Conservation (phyloP, 2,888 invertebrate genomes). For the Leptura quadrifasciata region DNA sequence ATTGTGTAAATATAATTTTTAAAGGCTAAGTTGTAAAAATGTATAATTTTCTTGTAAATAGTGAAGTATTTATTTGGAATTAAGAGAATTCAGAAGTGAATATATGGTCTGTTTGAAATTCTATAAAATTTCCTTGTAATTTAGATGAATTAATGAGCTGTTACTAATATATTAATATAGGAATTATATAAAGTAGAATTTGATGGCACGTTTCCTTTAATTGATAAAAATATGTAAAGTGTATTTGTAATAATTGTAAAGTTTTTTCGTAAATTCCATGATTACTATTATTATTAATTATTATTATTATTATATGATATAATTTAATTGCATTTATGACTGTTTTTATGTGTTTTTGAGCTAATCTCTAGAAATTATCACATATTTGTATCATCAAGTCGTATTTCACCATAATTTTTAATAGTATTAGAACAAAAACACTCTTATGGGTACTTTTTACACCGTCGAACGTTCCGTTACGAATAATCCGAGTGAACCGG, state of each 20-base stretch:
- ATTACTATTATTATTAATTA: constrained; percentile 58
- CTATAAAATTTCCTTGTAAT: constrained; percentile 48
- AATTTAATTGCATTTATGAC: constrained; percentile 68
- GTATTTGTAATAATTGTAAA: constrained; percentile 70
- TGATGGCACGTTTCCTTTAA: constrained; percentile 66
- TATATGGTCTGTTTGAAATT: constrained; percentile 53
- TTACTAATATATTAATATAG: constrained; percentile 49
- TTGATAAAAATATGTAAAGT: constrained; percentile 64
- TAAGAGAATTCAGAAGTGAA: constrained; percentile 54
- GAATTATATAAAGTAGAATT: constrained; percentile 66
- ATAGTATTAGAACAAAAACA: constrained; percentile 62
- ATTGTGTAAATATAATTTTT: constrained; percentile 56
- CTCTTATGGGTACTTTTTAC: constrained; percentile 48
- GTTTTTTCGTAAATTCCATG: constrained; percentile 68
- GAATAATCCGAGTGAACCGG: neutral
- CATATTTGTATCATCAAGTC: constrained; percentile 57
- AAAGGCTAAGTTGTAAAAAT: constrained; percentile 52
- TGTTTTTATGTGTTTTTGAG: constrained; percentile 69
- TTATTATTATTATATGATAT: constrained; percentile 57
- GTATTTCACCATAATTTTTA: constrained; percentile 52
- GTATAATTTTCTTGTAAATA: constrained; percentile 61
- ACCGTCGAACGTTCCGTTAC: constrained; percentile 34
- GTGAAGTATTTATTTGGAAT: constrained; percentile 61
- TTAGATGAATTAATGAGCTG: constrained; percentile 49
- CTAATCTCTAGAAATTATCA: constrained; percentile 64